Conservation (phyloP, 2,888 invertebrate species). For the Sminthurides aquaticus region DNA sequence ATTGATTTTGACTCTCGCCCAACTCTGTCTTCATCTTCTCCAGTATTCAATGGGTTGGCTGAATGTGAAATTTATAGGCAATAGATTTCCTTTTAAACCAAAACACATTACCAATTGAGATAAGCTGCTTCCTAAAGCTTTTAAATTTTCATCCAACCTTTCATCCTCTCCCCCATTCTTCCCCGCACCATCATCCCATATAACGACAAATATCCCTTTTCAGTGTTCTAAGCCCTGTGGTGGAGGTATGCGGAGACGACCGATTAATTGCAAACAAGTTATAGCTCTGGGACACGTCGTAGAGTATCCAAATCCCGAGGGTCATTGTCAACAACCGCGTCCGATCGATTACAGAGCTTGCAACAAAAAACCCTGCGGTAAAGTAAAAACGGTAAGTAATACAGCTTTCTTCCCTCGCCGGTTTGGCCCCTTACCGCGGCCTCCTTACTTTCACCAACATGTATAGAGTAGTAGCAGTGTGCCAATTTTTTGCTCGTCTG, state of each 20-base stretch:
- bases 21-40: neutral
- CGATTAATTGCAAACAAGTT: slow-evolving; percentile 74
- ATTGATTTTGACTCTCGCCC: neutral
- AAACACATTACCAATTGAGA: neutral
- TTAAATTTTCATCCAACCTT: neutral
- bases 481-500: too few relatives aligned
- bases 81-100: neutral
- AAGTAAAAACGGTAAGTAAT: slow-evolving; percentile 10
- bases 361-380: slow-evolving; percentile 69
- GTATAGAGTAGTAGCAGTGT: too few relatives aligned
- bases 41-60: neutral
- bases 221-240: slow-evolving; percentile 89
- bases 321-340: slow-evolving; percentile 59
- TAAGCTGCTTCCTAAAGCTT: neutral
- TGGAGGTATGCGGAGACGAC: slow-evolving; percentile 74
- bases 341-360: slow-evolving; percentile 75
- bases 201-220: too few relatives aligned
- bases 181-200: too few relatives aligned
- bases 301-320: slow-evolving; percentile 66
- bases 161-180: too few relatives aligned
- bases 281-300: slow-evolving; percentile 88
- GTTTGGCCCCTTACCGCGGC: too few relatives aligned
- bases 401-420: slow-evolving; percentile 6
- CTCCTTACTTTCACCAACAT: too few relatives aligned
- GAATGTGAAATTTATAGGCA: neutral